Evolutionary conservation across 2,888 invertebrate genomes (phyloP).

Genomic region (Zelleria hepariella): DNA sequence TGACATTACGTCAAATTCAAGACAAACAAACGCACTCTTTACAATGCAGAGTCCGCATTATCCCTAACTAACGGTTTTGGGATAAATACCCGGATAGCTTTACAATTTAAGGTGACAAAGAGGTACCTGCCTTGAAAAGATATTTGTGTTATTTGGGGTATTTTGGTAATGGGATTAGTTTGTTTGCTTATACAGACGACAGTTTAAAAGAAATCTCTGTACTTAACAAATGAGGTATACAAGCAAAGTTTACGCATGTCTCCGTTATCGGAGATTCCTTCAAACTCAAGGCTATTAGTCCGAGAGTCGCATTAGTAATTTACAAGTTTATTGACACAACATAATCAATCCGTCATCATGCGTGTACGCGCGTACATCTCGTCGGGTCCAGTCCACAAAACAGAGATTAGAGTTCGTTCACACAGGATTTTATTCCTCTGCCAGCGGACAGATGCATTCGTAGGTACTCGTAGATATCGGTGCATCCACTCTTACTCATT

Average conservation of each 20-base stretch:
- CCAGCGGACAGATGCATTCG: conserved; percentile 11
- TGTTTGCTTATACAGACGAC: background rate
- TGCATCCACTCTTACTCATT: conserved; percentile 62
- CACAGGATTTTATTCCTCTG: conserved; percentile 71
- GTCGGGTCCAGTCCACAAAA: conserved; percentile 31
- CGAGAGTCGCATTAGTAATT: background rate
- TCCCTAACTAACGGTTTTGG: conserved; percentile 41
- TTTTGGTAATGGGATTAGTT: conserved; percentile 2
- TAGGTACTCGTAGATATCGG: conserved; percentile 47
- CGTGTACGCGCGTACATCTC: background rate
- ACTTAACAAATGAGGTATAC: background rate
- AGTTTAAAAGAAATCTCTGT: background rate
- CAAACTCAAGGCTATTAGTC: background rate
- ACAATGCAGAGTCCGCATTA: no score
- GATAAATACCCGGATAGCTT: background rate
- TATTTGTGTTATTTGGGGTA: background rate
- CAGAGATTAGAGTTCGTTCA: conserved; percentile 72
- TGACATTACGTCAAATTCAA: conserved; percentile 48
- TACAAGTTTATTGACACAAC: background rate
- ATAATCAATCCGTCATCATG: background rate
- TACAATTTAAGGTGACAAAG: background rate
- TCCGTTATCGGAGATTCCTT: background rate
- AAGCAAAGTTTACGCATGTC: background rate
- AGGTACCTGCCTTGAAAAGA: background rate
- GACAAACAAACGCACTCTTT: conserved; percentile 44